phyloP scores from a whole-genome alignment of 2,113 vertebrate genomes.

The Aplodontia rufa region DNA sequence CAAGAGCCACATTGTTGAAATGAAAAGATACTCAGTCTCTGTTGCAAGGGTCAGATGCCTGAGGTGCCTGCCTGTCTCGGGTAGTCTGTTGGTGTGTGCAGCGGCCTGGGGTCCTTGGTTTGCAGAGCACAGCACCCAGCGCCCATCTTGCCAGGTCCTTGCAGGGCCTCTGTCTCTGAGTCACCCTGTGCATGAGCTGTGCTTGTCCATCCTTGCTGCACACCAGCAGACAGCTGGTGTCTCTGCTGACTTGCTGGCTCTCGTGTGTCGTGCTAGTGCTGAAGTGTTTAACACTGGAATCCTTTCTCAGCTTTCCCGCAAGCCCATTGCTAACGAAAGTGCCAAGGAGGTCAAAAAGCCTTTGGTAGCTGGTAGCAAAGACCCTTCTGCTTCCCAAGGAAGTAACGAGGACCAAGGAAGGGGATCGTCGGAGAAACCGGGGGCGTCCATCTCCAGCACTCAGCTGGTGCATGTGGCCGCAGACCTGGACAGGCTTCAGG shows the following conservation, averaged over 20 bases:
- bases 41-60: neutral
- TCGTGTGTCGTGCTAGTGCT: neutral
- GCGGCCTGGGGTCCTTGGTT: neutral
- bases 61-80: too few species aligned
- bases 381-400: slow-evolving; percentile 85
- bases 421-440: slow-evolving; percentile 67
- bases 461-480: slow-evolving; percentile 90
- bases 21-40: neutral
- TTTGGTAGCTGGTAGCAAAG: slow-evolving; percentile 83
- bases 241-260: neutral
- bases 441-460: slow-evolving; percentile 87
- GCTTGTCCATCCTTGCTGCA: neutral
- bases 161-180: fast-evolving
- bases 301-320: slow-evolving; percentile 87
- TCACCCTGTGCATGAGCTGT: neutral
- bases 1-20: neutral
- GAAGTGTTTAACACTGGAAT: neutral
- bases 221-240: neutral
- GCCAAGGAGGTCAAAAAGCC: slow-evolving; percentile 88
- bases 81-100: fast-evolving
- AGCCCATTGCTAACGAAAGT: slow-evolving; percentile 84
- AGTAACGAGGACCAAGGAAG: slow-evolving; percentile 88
- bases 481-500: slow-evolving; percentile 92
- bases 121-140: too few species aligned
- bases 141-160: neutral